These are phyloP conservation scores for Drosophila mimica DNA, from an alignment of 2,888 invertebrate genomes.

Conservation along the genomic window DNA sequence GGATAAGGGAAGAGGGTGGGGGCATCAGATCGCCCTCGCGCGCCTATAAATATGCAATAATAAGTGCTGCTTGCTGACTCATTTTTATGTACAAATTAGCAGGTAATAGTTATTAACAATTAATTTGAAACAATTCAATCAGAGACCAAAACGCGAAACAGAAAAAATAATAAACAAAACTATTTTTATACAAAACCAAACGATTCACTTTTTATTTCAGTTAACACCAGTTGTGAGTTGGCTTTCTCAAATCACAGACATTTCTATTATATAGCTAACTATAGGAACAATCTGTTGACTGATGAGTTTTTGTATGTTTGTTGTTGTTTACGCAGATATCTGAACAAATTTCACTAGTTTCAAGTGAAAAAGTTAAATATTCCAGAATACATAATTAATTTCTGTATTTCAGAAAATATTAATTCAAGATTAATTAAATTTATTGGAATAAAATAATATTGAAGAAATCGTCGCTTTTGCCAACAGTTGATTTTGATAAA, in stretches of 20 bases:
- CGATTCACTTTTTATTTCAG: slow-evolving; percentile 1
- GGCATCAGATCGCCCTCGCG: slow-evolving; percentile 3
- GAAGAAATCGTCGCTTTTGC: neutral
- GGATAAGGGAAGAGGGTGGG: neutral
- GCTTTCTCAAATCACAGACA: neutral
- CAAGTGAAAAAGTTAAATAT: no score
- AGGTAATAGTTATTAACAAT: slow-evolving; percentile 61
- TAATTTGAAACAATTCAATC: slow-evolving; percentile 68
- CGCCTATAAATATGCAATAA: slow-evolving; percentile 57
- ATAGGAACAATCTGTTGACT: neutral
- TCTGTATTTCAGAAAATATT: neutral
- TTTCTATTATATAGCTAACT: neutral
- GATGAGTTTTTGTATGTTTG: no score
- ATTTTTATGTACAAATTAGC: slow-evolving; percentile 77
- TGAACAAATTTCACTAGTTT: neutral
- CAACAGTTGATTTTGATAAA: no score
- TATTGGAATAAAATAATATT: neutral
- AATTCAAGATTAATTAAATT: neutral
- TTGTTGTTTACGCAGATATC: neutral
- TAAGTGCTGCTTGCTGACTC: slow-evolving; percentile 72
- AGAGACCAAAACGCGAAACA: slow-evolving; percentile 64
- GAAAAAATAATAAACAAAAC: slow-evolving; percentile 52
- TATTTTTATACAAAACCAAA: slow-evolving; percentile 52
- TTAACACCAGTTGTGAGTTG: neutral
- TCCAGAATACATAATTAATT: neutral